Evolutionary conservation across 2,113 vertebrate species (phyloP).

Genomic region (Apeltes quadracus): DNA sequence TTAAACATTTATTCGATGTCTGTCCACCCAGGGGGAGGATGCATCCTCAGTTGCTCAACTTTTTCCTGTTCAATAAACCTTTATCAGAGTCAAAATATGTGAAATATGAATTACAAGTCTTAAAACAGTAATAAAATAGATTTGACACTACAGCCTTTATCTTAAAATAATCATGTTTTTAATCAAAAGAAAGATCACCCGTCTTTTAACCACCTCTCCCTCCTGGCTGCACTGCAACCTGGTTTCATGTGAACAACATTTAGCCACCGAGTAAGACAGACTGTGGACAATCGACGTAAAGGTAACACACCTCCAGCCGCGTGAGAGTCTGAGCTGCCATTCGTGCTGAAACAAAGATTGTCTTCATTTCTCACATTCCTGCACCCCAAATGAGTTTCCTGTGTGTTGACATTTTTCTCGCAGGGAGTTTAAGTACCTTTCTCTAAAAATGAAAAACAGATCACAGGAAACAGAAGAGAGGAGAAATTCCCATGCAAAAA

Average conservation of each 20-base stretch:
- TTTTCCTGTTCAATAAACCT: too few relatives aligned
- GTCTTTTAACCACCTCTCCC: background rate
- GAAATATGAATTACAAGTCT: background rate
- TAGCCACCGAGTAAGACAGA: background rate
- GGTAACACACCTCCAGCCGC: background rate
- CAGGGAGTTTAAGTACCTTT: background rate
- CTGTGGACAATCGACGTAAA: background rate
- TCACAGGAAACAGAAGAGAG: background rate
- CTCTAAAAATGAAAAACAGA: background rate
- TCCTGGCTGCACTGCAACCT: background rate
- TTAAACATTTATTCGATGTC: too few relatives aligned
- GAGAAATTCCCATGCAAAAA: constrained; percentile 22
- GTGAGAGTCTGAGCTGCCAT: background rate
- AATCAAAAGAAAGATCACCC: background rate
- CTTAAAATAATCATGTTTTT: background rate
- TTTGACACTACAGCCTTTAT: background rate
- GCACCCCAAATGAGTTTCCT: constrained; percentile 1
- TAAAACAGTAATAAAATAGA: background rate
- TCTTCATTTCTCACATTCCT: constrained; percentile 1
- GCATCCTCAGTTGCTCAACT: too few relatives aligned
- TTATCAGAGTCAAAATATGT: too few relatives aligned
- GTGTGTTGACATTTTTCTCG: background rate
- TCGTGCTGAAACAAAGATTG: background rate
- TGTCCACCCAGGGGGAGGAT: too few relatives aligned
- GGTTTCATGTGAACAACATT: background rate